Conservation (phyloP, 2,797 vertebrate genomes). For the Chelon labrosus region DNA sequence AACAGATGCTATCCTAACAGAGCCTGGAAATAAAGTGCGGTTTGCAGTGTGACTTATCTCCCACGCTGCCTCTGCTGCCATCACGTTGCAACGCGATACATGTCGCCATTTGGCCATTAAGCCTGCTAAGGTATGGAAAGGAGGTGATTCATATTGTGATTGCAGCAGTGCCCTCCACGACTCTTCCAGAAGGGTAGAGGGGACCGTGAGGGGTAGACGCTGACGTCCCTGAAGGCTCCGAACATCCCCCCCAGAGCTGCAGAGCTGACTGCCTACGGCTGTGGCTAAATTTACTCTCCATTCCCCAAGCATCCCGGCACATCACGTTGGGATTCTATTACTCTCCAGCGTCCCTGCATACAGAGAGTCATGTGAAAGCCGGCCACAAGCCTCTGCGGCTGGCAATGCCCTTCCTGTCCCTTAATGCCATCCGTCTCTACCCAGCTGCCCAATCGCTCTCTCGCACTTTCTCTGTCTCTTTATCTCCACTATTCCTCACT, state of each 20-base stretch:
- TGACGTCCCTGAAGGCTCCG: conserved; percentile 47
- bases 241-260: conserved; percentile 48
- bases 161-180: conserved; percentile 61
- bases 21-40: conserved; percentile 65
- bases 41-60: conserved; percentile 46
- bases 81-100: conserved; percentile 74
- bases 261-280: conserved; percentile 58
- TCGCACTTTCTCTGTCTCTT: conserved; percentile 49
- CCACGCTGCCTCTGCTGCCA: conserved; percentile 34
- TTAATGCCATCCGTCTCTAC: conserved; percentile 69
- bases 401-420: conserved; percentile 65
- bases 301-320: conserved; percentile 73
- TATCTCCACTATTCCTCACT: conserved; percentile 38
- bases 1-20: conserved; percentile 72
- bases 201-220: conserved; percentile 45
- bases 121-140: conserved; percentile 65
- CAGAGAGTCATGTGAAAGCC: conserved; percentile 73
- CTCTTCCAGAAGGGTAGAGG: conserved; percentile 55
- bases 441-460: conserved; percentile 67
- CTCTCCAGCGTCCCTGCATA: conserved; percentile 67
- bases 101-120: conserved; percentile 72
- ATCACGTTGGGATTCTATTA: conserved; percentile 86
- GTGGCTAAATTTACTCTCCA: conserved; percentile 82
- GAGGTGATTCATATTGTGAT: conserved; percentile 77
- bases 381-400: conserved; percentile 69